Conservation (phyloP, 2,113 vertebrate species). For the Ochotona princeps region DNA sequence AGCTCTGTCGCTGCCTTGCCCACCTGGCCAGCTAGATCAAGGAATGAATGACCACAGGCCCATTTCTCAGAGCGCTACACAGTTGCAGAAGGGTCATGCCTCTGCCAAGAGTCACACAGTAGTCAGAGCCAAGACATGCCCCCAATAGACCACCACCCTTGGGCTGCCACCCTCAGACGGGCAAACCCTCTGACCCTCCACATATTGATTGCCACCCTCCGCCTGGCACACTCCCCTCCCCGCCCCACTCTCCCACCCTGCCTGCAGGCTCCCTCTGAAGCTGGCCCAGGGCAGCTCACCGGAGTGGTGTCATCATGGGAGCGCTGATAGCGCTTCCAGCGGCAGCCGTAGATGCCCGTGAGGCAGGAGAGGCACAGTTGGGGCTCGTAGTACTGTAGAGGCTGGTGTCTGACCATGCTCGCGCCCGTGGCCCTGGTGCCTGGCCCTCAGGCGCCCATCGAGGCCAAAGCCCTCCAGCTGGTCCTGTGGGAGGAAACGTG, state of each 20-base stretch:
- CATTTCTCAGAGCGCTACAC: not conserved
- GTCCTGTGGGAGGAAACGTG: conserved; percentile 79
- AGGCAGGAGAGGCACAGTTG: conserved; percentile 97
- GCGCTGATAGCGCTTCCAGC: conserved; percentile 99
- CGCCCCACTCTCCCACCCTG: not conserved
- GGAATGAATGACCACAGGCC: not conserved
- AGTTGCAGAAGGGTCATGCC: not conserved
- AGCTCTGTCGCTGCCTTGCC: not conserved
- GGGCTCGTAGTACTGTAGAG: conserved; percentile 98
- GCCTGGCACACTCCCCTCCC: no score
- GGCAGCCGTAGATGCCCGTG: conserved; percentile 98
- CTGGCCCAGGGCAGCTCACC: conserved; percentile 82
- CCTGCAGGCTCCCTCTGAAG: not conserved
- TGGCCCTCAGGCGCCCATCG: conserved; percentile 90
- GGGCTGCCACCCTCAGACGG: no score
- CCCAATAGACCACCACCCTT: no score
- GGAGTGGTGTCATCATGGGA: conserved; percentile 97
- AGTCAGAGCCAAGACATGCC: not conserved
- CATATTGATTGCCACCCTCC: no score
- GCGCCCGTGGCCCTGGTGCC: conserved; percentile 85
- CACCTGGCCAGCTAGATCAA: not conserved
- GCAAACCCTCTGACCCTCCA: no score
- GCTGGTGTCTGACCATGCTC: conserved; percentile 99
- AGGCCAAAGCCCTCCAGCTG: conserved; percentile 74
- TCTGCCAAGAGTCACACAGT: not conserved